Base-by-base conservation (phyloP, 2,888 invertebrate species). In the Marronus borbonicus region DNA sequence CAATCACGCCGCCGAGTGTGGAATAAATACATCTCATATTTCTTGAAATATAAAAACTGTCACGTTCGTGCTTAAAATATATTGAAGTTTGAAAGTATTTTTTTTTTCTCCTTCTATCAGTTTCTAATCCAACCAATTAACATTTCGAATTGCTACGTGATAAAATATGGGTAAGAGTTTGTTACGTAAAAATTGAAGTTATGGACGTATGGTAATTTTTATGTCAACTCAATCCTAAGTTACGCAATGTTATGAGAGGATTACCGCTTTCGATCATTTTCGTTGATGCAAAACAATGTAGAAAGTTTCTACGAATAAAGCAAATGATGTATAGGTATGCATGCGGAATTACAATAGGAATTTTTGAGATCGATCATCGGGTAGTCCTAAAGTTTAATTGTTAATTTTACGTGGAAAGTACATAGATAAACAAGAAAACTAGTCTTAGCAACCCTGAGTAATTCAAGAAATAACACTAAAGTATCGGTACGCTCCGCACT, bases 1-100 rank as follows among this genome's bases (percentile, higher is more conserved):
- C 70, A 77, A 72, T 77, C 64, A 72, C 77, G 70, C 72, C 69
- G 70, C 39, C 72, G 72, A 77, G 60, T 49, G 72, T 20, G 60
- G 39, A 74, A 74, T 74, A 74, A 58, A 58, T 20, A 58, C 72
- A 72, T 72, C 12, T 72, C 39, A 72, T 60, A 60, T 8, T 74
- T 74, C 72, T 74, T 12, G 72, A 74, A 74, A 74, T 60, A 60
- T 74, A 74, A 74, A 74, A 74, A 74, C 44, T 74, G 60, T 74
- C 72, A 28, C n/a, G 60, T 44, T 24, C 60, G 72, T 72, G 72
- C 60, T 44, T 72, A 44, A 31, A 31, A 44, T 58, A 62, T 72
- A 60, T 72, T n/a, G 7, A 31, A n/a, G 55, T 58, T 36, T 36
- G 39, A 72, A 68, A 10, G 44, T 49, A 28, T 49, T 24, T 70